A percentile compares a stretch with the other conserved stretches of the same genome.
Conservation (phyloP, 2,113 vertebrate genomes). For the Regulus satrapa region DNA sequence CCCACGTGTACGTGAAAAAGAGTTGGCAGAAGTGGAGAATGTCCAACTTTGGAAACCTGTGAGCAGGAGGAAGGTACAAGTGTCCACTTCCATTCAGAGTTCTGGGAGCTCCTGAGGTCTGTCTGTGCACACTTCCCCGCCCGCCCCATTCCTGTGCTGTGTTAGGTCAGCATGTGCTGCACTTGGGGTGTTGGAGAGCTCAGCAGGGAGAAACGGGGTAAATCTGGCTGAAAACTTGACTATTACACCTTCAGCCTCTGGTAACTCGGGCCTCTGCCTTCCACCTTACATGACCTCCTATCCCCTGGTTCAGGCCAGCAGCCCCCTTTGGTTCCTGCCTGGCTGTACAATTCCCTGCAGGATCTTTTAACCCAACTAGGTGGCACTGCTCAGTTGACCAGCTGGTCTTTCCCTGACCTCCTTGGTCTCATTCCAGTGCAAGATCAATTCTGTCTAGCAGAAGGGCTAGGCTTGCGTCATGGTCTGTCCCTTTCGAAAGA, state of each 20-base stretch:
- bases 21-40: background rate
- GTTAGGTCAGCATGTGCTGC: background rate
- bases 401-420: slow-evolving; percentile 41
- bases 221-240: background rate
- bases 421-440: slow-evolving; percentile 53
- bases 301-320: background rate
- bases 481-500: slow-evolving; percentile 45
- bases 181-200: background rate
- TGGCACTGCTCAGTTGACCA: slow-evolving; percentile 66
- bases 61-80: background rate
- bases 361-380: background rate
- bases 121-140: fast-evolving
- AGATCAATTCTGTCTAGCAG: slow-evolving; percentile 58
- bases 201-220: too few species aligned
- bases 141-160: background rate
- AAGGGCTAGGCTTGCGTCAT: background rate
- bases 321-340: background rate
- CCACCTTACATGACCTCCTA: fast-evolving
- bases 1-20: background rate
- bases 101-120: background rate
- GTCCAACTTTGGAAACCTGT: background rate
- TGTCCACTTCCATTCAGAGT: fast-evolving
- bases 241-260: background rate
- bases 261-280: background rate
- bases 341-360: fast-evolving